Base-by-base conservation (phyloP, 2,797 vertebrate genomes). In the Silurus aristotelis region DNA sequence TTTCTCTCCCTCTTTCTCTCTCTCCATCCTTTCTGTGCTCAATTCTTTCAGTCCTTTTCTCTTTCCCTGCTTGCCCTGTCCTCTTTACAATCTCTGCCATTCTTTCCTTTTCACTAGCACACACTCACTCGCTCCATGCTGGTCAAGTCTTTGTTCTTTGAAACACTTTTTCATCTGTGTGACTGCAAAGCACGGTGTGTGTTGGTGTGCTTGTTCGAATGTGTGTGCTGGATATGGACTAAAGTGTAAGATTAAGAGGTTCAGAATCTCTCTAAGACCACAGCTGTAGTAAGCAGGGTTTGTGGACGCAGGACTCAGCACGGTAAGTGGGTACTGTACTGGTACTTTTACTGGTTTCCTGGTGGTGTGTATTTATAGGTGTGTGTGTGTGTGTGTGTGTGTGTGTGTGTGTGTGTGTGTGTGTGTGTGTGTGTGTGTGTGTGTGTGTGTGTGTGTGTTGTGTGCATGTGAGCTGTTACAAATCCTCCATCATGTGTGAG, bases 311-410 rank as follows among this genome's bases (percentile, higher is more conserved):
- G 79, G 71, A 88, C 89, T 87, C 87, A 87, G 87, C 87, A 78
- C 89, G 91, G 91, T 92, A 92, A 31, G 91, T 92, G 83, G 64
- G 78, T 76, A 27, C 27, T 66, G 64, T 79, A 61, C 14, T 46
- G 52, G 38, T 38, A 48, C 46, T 87, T 1, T 8, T n/a, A 61
- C 52, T 76, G 72, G 63, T 83, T 67, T 83, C 5, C 52, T 27
- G 46, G 73, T 55, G 71, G 46, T 52, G 48, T 73, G 48, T 73
- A 27, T 38, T 25, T 72, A 58, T 46, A 10, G 6, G 48, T 9
- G 48, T 52, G 48, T 52, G 48, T 52, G 48, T 52, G 48, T 48
- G 48, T 48, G 48, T 48, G 48, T 48, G 31, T 52, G 46, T 73
- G n/a, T n/a, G n/a, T n/a, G n/a, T n/a, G n/a, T n/a, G n/a, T n/a